Conservation (phyloP, 2,888 invertebrate species). For the Oscheius sp. region DNA sequence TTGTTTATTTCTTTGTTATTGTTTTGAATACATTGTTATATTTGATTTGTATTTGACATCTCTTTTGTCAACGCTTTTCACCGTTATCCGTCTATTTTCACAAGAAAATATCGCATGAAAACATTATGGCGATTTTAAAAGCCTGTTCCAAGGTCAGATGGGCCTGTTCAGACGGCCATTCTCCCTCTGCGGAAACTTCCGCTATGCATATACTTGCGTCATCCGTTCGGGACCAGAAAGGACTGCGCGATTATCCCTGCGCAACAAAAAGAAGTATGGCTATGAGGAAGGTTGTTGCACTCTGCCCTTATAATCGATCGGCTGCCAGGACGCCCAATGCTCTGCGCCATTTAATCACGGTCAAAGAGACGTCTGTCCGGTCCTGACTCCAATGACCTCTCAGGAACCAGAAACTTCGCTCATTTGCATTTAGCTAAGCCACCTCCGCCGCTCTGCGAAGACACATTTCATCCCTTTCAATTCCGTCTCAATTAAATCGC, state of each 20-base stretch:
- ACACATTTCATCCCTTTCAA: too few species aligned
- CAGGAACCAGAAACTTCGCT: too few species aligned
- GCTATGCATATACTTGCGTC: too few species aligned
- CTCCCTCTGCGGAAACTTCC: too few species aligned
- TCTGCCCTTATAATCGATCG: conserved; percentile 24
- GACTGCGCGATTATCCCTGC: conserved; percentile 2
- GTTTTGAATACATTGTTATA: background rate
- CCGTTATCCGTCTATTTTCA: background rate
- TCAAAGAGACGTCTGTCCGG: background rate
- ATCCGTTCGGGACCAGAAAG: background rate
- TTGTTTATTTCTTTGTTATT: conserved; percentile 5
- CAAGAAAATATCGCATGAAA: background rate
- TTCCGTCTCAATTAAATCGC: too few species aligned
- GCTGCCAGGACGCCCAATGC: conserved; percentile 20
- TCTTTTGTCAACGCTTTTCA: background rate
- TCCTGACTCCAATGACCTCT: background rate
- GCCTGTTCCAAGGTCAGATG: too few species aligned
- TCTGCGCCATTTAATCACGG: conserved; percentile 21
- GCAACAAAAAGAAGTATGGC: conserved; percentile 14
- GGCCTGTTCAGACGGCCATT: too few species aligned
- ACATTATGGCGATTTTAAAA: background rate
- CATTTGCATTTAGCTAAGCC: background rate
- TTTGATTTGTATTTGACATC: background rate
- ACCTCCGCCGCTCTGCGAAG: too few species aligned
- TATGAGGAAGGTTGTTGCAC: background rate